These are phyloP conservation scores for Zaprionus lineosus DNA, from an alignment of 2,888 invertebrate genomes.

Conservation along the genomic window DNA sequence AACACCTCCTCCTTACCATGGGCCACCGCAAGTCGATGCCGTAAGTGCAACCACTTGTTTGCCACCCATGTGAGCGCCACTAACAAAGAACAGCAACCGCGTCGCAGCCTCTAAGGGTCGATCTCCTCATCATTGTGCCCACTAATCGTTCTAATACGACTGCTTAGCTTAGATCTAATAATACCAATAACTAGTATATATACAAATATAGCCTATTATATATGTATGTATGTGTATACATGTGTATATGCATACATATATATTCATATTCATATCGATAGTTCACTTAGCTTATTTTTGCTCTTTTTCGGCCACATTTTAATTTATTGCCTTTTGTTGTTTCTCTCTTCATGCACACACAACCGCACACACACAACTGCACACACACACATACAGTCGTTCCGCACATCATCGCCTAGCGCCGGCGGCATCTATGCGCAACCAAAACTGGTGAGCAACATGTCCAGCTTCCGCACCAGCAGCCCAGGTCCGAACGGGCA, in stretches of 20 bases:
- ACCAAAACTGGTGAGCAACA: constrained; percentile 82
- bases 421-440: constrained; percentile 82
- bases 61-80: constrained; percentile 41
- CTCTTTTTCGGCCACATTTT: constrained; percentile 26
- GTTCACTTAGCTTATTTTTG: not conserved
- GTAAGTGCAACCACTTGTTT: constrained; percentile 54
- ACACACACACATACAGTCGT: constrained; percentile 71
- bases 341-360: constrained; percentile 29
- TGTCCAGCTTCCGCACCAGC: constrained; percentile 82
- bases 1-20: constrained; percentile 62
- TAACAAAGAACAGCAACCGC: constrained; percentile 42
- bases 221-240: no score
- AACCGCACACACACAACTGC: constrained; percentile 15
- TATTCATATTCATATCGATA: no score
- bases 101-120: not conserved
- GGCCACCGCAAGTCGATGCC: constrained; percentile 74
- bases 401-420: constrained; percentile 81
- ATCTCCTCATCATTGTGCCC: constrained; percentile 9
- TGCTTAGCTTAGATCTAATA: constrained; percentile 37
- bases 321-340: constrained; percentile 52
- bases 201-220: no score
- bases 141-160: constrained; percentile 36
- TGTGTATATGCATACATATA: no score
- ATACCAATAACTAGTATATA: constrained; percentile 1
- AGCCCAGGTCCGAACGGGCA: constrained; percentile 81